These are phyloP conservation scores for Drosophila barbarae DNA, from an alignment of 2,888 invertebrate genomes.

Conservation along the genomic window DNA sequence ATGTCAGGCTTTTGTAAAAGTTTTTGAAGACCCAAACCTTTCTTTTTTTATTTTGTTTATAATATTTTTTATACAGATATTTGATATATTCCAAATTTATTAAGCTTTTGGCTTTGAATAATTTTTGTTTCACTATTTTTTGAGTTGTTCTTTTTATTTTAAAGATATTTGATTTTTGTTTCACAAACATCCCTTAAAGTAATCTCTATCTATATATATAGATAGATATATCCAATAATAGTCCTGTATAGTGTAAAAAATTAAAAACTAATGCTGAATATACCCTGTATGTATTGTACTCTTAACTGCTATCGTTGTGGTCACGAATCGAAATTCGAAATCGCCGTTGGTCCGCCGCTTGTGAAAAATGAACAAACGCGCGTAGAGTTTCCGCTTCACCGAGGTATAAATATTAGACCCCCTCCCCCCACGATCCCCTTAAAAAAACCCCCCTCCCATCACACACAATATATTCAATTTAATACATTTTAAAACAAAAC, in stretches of 20 bases:
- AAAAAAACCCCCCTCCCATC: background rate
- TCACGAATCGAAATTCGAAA: slow-evolving; percentile 49
- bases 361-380: slow-evolving; percentile 24
- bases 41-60: background rate
- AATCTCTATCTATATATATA: too few relatives aligned
- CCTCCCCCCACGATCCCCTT: slow-evolving; percentile 2
- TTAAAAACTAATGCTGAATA: slow-evolving; percentile 59
- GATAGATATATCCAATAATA: background rate
- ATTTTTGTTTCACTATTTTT: background rate
- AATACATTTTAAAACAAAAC: background rate
- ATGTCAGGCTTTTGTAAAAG: too few relatives aligned
- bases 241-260: slow-evolving; percentile 29
- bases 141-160: background rate
- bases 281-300: slow-evolving; percentile 61
- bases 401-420: slow-evolving; percentile 74
- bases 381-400: slow-evolving; percentile 79
- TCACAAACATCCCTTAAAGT: too few relatives aligned
- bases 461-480: slow-evolving; percentile 2
- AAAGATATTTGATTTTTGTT: background rate
- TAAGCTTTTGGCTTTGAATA: background rate
- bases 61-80: background rate
- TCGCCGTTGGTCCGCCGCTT: slow-evolving; percentile 63
- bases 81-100: background rate
- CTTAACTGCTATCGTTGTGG: slow-evolving; percentile 67
- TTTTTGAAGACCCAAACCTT: background rate